phyloP scores from a whole-genome alignment of 2,888 invertebrate genomes.

The Tipula vernalis region DNA sequence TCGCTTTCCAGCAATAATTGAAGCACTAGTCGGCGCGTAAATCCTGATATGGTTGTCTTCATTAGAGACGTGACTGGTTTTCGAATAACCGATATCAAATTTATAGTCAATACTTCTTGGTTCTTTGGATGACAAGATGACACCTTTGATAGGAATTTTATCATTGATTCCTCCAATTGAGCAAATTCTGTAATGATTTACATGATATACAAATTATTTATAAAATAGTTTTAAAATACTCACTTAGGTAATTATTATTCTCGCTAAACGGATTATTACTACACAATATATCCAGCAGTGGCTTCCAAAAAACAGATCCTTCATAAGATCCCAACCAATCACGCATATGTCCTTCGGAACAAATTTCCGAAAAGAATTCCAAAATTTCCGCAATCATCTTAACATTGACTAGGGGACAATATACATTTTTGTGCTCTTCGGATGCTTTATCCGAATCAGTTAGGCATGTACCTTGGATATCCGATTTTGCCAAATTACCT shows the following conservation, averaged over 20 bases:
- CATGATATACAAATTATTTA: neutral
- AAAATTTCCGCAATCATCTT: constrained; percentile 53
- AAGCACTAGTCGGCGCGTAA: constrained; percentile 72
- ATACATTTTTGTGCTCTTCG: constrained; percentile 21
- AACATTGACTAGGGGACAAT: constrained; percentile 40
- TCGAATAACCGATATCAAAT: constrained; percentile 40
- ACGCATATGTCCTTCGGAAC: constrained; percentile 67
- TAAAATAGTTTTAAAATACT: neutral
- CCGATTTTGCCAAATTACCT: neutral
- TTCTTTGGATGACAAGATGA: constrained; percentile 75
- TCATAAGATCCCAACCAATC: constrained; percentile 76
- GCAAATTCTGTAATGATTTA: constrained; percentile 32
- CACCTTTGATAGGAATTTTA: constrained; percentile 69
- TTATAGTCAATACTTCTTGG: constrained; percentile 68
- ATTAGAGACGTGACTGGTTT: constrained; percentile 18
- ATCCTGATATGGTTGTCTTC: constrained; percentile 55
- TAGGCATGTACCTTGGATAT: constrained; percentile 21
- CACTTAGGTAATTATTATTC: constrained; percentile 14
- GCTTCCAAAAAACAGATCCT: constrained; percentile 77
- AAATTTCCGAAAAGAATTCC: constrained; percentile 69
- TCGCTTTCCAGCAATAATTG: constrained; percentile 80
- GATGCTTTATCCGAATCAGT: constrained; percentile 39
- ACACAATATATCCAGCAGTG: constrained; percentile 62
- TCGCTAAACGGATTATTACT: constrained; percentile 39
- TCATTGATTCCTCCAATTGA: constrained; percentile 60